Base-by-base conservation (phyloP, 2,888 invertebrate species). In the Iphiclides podalirius region DNA sequence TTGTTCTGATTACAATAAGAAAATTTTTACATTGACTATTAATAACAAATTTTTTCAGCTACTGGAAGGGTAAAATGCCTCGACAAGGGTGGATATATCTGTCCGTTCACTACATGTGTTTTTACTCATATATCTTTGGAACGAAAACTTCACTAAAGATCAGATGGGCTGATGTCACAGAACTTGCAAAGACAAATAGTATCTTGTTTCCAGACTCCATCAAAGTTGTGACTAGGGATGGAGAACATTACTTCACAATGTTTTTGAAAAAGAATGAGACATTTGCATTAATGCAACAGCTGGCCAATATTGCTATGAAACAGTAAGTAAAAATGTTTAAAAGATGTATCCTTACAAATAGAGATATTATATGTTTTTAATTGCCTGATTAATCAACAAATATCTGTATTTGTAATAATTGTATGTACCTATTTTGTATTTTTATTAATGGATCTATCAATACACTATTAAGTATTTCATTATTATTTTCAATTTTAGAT, bases 21-120 rank as follows among this genome's bases (percentile, higher is more conserved):
- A n/a, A n/a, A n/a, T n/a, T n/a, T n/a, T n/a, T n/a, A n/a, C n/a
- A n/a, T n/a, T n/a, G n/a, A n/a, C n/a, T n/a, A n/a, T n/a, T 37
- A 34, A 13, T 16, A 39, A 14, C 3, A 26, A 11, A 35, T 42
- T 12, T 15, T 11, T 23, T 35, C 72, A 98, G 98, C 72, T 98
- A 96, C 72, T 96, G 97, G 94, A 97, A 97, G 80, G 94, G 96
- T 26, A 94, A 94, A 75, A 90, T 99, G 60, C 98, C 98, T 0
- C 90, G 96, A n/a, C 98, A 98, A 87, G 99, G 99, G 23, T 97
- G 97, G 94, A 90, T 99, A 74, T 99, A 98, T 74, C 91, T 99
- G n/a, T 98, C 98, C 13, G 94, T 99, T 26, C 97, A 98, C 75
- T 96, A 97, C 77, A 91, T 98, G 75, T 98, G 98, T 74, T 99